Percentiles rank a stretch among this genome's conserved stretches.
phyloP scores from a whole-genome alignment of 2,888 invertebrate species.

The Morpho helenor region DNA sequence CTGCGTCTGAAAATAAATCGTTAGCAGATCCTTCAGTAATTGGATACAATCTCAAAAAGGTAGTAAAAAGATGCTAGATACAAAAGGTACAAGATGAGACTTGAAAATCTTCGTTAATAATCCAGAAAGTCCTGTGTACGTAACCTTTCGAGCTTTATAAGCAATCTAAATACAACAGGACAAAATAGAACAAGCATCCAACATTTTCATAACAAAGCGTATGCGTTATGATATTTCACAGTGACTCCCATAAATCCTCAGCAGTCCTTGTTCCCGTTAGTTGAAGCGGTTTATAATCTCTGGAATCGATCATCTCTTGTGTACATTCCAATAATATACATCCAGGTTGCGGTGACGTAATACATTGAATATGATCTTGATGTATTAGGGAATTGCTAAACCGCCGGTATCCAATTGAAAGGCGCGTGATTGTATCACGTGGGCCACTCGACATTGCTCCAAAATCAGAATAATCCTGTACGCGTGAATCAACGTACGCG shows the following conservation, averaged over 20 bases:
- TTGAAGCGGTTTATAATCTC: conserved; percentile 1
- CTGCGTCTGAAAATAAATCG: no score
- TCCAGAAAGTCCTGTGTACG: no score
- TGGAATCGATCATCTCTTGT: not conserved
- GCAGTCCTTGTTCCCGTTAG: conserved; percentile 1
- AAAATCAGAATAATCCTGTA: conserved; percentile 5
- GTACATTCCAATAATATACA: conserved; percentile 1
- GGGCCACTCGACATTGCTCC: conserved; percentile 24
- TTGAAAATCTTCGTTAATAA: no score
- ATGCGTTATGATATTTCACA: not conserved
- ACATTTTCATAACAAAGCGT: no score
- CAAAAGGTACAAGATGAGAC: no score
- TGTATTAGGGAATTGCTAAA: conserved; percentile 4
- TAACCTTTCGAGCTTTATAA: no score
- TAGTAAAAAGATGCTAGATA: no score
- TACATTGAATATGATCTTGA: not conserved
- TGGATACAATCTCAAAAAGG: no score
- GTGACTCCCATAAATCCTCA: not conserved
- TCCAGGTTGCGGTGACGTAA: conserved; percentile 3
- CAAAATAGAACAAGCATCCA: no score
- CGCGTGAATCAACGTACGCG: conserved; percentile 11
- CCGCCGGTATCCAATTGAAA: conserved; percentile 13
- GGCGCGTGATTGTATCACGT: conserved; percentile 16
- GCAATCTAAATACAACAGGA: no score
- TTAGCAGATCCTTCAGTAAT: no score